A percentile compares a stretch with the other conserved stretches of the same genome.
Conservation (phyloP, 2,113 vertebrate genomes). For the Ictidomys tridecemlineatus region DNA sequence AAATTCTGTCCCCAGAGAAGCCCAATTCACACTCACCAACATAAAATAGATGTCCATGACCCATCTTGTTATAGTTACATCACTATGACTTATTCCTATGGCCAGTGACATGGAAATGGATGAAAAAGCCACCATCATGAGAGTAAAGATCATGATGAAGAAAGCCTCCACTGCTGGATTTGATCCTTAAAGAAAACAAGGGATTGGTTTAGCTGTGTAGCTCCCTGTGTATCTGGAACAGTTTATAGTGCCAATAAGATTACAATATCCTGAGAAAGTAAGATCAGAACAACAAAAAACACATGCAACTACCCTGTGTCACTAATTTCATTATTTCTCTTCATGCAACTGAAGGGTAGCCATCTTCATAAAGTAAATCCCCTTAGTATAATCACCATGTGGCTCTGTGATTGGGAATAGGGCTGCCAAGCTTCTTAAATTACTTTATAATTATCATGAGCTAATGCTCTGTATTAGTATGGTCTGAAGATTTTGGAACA, state of each 20-base stretch:
- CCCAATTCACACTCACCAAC: constrained; percentile 89
- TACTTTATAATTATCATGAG: neutral
- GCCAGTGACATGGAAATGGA: constrained; percentile 93
- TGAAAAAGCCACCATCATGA: constrained; percentile 91
- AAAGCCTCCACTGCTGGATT: constrained; percentile 89
- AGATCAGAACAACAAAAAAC: neutral
- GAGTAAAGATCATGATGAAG: constrained; percentile 92
- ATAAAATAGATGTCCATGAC: constrained; percentile 93
- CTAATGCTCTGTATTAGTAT: neutral
- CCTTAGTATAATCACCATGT: neutral
- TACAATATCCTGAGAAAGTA: neutral
- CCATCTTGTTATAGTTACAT: constrained; percentile 92
- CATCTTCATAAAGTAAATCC: neutral
- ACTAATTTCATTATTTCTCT: neutral
- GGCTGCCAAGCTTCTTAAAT: neutral
- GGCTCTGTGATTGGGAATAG: neutral
- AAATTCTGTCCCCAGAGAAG: neutral
- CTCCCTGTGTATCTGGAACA: neutral
- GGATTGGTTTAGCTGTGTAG: neutral
- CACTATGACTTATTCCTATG: constrained; percentile 92
- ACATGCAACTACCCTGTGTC: too few species aligned
- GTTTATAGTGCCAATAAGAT: neutral
- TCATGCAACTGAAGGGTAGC: neutral
- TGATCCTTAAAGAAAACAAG: constrained; percentile 87
- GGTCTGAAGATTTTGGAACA: neutral